Percentiles rank a stretch among this genome's conserved stretches.
Evolutionary conservation across 2,113 vertebrate species (phyloP).

Genomic region (Steatornis caripensis): DNA sequence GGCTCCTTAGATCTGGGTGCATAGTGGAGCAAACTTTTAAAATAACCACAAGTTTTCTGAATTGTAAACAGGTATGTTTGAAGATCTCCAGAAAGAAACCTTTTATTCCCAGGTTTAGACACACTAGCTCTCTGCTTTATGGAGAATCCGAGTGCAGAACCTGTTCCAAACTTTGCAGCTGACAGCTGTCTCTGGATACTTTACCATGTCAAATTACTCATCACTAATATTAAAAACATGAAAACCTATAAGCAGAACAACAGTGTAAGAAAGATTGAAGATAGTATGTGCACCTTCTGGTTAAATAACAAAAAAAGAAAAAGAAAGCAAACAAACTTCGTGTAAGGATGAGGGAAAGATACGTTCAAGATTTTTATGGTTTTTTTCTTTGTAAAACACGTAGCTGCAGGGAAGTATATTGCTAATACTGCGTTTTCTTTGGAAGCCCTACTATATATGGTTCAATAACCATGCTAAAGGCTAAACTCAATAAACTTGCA

Average conservation of each 20-base stretch:
- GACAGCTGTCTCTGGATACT: not conserved
- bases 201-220: not conserved
- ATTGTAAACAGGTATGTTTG: not conserved
- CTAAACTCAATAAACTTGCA: slow-evolving; percentile 39
- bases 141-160: not conserved
- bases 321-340: not conserved
- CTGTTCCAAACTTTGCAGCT: not conserved
- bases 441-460: not conserved
- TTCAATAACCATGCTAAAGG: not conserved
- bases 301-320: not conserved
- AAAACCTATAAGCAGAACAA: not conserved
- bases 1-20: not conserved
- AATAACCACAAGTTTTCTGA: not conserved
- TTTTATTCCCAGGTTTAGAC: not conserved
- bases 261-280: not conserved
- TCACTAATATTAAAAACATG: not conserved
- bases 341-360: not conserved
- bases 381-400: not conserved
- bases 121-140: not conserved
- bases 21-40: not conserved
- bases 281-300: not conserved
- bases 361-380: not conserved
- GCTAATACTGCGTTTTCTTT: slow-evolving; percentile 13
- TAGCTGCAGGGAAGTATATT: not conserved
- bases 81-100: not conserved